Evolutionary conservation across 2,797 vertebrate species (phyloP).

Genomic region (Takifugu rubripes): DNA sequence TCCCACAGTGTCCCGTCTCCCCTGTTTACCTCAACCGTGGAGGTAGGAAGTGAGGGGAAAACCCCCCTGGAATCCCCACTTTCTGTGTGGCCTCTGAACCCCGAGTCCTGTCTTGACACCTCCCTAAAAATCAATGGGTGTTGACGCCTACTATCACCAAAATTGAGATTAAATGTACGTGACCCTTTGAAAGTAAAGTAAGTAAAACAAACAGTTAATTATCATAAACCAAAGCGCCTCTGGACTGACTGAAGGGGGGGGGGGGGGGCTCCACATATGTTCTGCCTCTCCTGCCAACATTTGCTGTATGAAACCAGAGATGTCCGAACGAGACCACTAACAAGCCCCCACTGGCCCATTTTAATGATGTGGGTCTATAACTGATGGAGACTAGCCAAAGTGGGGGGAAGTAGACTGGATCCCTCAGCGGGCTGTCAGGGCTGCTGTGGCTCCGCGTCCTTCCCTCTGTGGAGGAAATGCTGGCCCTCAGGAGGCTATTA

Average conservation of each 20-base stretch:
- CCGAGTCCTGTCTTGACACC: constrained; percentile 2
- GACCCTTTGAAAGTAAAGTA: too few relatives aligned
- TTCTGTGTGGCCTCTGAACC: constrained; percentile 60
- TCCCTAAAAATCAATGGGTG: not conserved
- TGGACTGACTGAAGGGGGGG: too few relatives aligned
- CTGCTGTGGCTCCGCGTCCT: constrained; percentile 34
- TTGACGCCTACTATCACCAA: too few relatives aligned
- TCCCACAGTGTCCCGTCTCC: constrained; percentile 57
- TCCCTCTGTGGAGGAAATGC: constrained; percentile 60
- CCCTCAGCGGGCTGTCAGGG: constrained; percentile 53
- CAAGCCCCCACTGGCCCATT: constrained; percentile 54
- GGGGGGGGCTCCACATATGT: not conserved
- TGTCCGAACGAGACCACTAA: constrained; percentile 51
- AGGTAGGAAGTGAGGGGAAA: constrained; percentile 52
- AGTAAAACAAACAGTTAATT: too few relatives aligned
- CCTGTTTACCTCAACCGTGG: constrained; percentile 61
- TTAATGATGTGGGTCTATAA: constrained; percentile 69
- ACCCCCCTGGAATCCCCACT: constrained; percentile 44
- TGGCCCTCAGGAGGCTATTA: constrained; percentile 62
- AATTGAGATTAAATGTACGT: not conserved
- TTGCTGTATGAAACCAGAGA: constrained; percentile 30
- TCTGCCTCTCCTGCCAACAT: constrained; percentile 9
- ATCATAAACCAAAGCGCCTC: not conserved
- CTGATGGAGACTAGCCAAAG: constrained; percentile 77
- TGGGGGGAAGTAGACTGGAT: constrained; percentile 65